A percentile compares a stretch with the other conserved stretches of the same genome.
Evolutionary conservation across 1,140 invertebrate genomes (phyloP).

Genomic region (Microplitis demolitor): DNA sequence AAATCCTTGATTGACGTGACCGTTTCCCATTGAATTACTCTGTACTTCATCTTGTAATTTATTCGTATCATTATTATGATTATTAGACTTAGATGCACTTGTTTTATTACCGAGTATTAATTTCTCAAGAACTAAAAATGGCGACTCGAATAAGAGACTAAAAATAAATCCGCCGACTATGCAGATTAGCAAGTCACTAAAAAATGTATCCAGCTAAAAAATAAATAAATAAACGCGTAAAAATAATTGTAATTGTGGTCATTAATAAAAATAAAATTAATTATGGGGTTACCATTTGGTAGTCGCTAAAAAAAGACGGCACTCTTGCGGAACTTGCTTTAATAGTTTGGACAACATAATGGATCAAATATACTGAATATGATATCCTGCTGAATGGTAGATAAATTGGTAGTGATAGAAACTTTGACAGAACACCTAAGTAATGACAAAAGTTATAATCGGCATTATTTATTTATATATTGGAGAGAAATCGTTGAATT

Average conservation of each 20-base stretch:
- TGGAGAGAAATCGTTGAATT: background rate
- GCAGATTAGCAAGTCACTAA: constrained; percentile 17
- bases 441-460: too few relatives aligned
- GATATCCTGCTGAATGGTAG: constrained; percentile 64
- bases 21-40: too few relatives aligned
- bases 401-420: constrained; percentile 64
- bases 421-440: constrained; percentile 50
- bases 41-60: too few relatives aligned
- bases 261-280: too few relatives aligned
- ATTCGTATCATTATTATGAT: too few relatives aligned
- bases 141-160: constrained; percentile 27
- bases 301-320: constrained; percentile 11
- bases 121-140: constrained; percentile 32
- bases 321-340: background rate
- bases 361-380: constrained; percentile 66
- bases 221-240: constrained; percentile 12
- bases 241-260: too few relatives aligned
- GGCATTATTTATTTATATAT: too few relatives aligned
- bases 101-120: constrained; percentile 7
- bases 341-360: constrained; percentile 37
- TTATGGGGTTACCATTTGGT: background rate
- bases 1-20: too few relatives aligned
- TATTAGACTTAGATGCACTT: too few relatives aligned
- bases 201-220: constrained; percentile 17
- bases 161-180: constrained; percentile 24